Base-by-base conservation (phyloP, 2,888 invertebrate genomes). In the Dryobota labecula region DNA sequence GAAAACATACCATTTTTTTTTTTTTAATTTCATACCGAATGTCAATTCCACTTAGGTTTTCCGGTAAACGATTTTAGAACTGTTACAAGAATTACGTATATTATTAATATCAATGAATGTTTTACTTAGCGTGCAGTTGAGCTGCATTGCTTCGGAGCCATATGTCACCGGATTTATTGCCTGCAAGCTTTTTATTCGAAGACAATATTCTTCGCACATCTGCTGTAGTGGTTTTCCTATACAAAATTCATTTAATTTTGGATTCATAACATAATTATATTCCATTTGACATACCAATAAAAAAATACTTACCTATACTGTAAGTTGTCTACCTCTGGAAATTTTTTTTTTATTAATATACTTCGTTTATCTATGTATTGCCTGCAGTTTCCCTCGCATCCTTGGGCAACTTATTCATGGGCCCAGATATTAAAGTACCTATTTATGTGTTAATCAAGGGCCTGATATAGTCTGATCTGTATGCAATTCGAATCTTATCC, bases 271-370 rank as follows among this genome's bases (percentile, higher is more conserved):
- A 1, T 41, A n/a, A n/a, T n/a, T n/a, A 18, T 13, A 33, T 45
- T 36, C 1, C n/a, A n/a, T n/a, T n/a, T n/a, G n/a, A n/a, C n/a
- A n/a, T n/a, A n/a, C n/a, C n/a, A n/a, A n/a, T n/a, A n/a, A 41
- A 61, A 18, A 24, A 33, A 56, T 56, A 71, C 49, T 57, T 38
- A 71, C 73, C 27, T 11, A 11, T 30, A 1, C 0, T 45, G 18
- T 15, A 43, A 13, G n/a, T 27, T 36, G 2, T 18, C 18, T 54
- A 33, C 6, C 11, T 51, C 73, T 73, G 72, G 0, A 73, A 71
- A 70, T 45, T 30, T 53, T 38, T 20, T 18, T 30, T 53, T n/a
- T 36, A 38, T 51, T 30, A 53, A 24, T 8, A 27, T 18, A n/a
- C 33, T 60, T 45, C 2, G 15, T 49, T 7, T 27, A 30, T 8